Evolutionary conservation across 2,113 vertebrate genomes (phyloP).

Genomic region (Corythaixoides concolor): DNA sequence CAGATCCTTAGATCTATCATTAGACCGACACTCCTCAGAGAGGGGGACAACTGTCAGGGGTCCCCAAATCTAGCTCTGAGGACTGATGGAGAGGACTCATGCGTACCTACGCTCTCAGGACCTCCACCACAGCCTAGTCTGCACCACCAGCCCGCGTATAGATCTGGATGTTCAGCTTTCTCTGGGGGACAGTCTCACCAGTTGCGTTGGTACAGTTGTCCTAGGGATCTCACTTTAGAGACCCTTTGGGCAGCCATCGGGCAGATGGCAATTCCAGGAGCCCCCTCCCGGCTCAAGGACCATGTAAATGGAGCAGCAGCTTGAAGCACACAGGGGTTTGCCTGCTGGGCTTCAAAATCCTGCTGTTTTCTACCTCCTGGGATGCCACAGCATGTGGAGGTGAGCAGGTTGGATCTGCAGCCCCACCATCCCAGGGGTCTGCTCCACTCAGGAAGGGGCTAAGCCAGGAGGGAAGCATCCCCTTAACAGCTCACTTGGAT

Average conservation of each 20-base stretch:
- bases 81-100: background rate
- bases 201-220: background rate
- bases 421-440: background rate
- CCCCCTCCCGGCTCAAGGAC: background rate
- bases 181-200: background rate
- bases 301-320: background rate
- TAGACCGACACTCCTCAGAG: background rate
- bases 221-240: background rate
- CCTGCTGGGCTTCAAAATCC: background rate
- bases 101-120: accelerated
- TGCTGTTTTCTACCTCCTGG: background rate
- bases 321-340: background rate
- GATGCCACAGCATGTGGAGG: accelerated
- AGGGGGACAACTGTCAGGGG: accelerated
- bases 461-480: background rate
- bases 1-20: background rate
- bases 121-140: background rate
- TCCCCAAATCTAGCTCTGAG: background rate
- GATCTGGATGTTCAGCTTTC: background rate
- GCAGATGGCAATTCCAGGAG: background rate
- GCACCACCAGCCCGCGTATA: accelerated
- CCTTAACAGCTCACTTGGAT: background rate
- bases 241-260: background rate
- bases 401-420: background rate
- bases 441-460: background rate